Evolutionary conservation across 2,888 invertebrate genomes (phyloP), one percentile per base, ranked within the genome.

Genomic region (Dioctria rufipes): DNA sequence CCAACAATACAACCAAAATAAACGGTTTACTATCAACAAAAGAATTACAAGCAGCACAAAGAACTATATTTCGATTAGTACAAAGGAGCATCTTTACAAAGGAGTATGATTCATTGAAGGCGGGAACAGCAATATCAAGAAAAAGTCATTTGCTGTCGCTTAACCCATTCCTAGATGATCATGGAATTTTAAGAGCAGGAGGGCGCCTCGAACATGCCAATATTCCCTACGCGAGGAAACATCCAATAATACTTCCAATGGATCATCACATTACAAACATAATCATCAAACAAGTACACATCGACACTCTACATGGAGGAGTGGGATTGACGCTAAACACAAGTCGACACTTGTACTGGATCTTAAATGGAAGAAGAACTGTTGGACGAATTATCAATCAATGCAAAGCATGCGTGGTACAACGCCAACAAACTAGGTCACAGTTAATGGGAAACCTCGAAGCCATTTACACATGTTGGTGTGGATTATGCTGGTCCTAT

Each of bases 291-390:
- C 8, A 51, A 25, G 8, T 25, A 37, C 69, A 69, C 39, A 13
- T 11, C 11, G n/a, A 51, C n/a, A 69, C 25, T 25, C 25, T 25
- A 25, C 25, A 25, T 25, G 25, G 25, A 25, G 25, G 25, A 25
- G 25, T 25, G 11, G 9, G 46, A 13, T 46, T 46, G 51, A 51
- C 37, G 13, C 4, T 69, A 69, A 46, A 5, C 25, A n/a, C 46
- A 9, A 13, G 9, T 37, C n/a, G 69, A 49, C 43, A 43, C n/a
- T 8, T 46, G 46, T 69, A 46, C 25, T 69, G 69, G 69, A 46
- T 69, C 25, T 37, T 37, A 11, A 13, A 46, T 37, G 49, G 69
- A 11, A 69, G 13, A 49, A n/a, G 69, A 69, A 51, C 49, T 13
- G 25, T 69, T 3, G 8, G 13, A 69, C 0, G 39, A n/a, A 13